Evolutionary conservation across 2,888 invertebrate genomes (phyloP), one percentile per base, ranked within the genome.

Genomic region (Drosophila paranaensis): DNA sequence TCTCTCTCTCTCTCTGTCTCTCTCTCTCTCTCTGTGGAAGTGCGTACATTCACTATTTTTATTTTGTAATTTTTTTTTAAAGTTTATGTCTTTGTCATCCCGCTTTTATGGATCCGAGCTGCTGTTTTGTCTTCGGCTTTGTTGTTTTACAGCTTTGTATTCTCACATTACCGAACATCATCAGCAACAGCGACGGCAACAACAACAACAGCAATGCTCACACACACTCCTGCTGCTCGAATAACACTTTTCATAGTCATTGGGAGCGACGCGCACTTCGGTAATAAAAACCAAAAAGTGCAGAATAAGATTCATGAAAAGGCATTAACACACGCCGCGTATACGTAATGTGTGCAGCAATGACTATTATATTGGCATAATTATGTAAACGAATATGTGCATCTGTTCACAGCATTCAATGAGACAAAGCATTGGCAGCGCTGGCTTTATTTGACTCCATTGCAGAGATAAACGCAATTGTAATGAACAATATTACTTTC

Each of bases 31-130:
- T 50, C 20, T 2, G 20, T 20, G 20, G 1, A 20, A 2, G 20
- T 1, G 20, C 20, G 20, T 20, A 3, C 14, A 20, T 43, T 8
- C 30, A 6, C 48, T 16, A 39, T 50, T 60, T 63, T n/a, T 50
- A 61, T 74, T 69, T 39, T 61, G 37, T 74, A 73, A 27, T 30
- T 30, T 72, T 68, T 11, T 60, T 75, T 66, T 64, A 77, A 58
- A 66, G 55, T 63, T 65, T 69, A 75, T 80, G 75, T 64, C 71
- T 73, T 85, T 88, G 82, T 80, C 72, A 79, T 74, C 60, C 65
- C 40, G 61, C 68, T 71, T 79, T 79, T 81, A 77, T 80, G 80
- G 39, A 35, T 37, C 14, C 27, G 40, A 50, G 37, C 46, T 50
- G 39, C 46, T 60, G 57, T 68, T 66, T 83, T 84, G 74, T 86